Evolutionary conservation across 1,140 invertebrate species (phyloP).

Genomic region (Cyphomyrmex costatus): DNA sequence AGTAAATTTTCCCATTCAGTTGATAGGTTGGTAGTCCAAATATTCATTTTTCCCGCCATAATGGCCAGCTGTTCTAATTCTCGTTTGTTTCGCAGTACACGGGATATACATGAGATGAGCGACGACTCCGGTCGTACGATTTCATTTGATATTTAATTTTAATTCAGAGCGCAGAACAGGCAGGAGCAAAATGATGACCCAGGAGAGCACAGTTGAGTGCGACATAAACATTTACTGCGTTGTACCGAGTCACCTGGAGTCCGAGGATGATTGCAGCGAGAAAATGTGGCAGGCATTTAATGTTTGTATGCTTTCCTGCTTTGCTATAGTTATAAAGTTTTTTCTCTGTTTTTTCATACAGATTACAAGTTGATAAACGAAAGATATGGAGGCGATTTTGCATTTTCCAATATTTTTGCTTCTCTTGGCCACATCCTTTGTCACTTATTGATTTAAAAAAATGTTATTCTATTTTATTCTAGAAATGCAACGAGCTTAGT

Average conservation of each 20-base stretch:
- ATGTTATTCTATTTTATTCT: slow-evolving; percentile 71
- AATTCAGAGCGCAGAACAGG: not conserved
- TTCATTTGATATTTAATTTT: not conserved
- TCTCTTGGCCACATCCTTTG: not conserved
- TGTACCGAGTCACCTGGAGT: slow-evolving; percentile 76
- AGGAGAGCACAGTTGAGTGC: slow-evolving; percentile 72
- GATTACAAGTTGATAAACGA: not conserved
- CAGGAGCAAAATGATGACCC: slow-evolving; percentile 58
- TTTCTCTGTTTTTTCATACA: not conserved
- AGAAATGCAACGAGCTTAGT: slow-evolving; percentile 87
- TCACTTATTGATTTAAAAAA: slow-evolving; percentile 17
- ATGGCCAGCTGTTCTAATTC: not conserved
- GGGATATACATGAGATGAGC: not conserved
- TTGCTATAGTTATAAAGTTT: not conserved
- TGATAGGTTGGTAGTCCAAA: not conserved
- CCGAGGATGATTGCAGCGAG: slow-evolving; percentile 81
- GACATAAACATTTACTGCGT: slow-evolving; percentile 84
- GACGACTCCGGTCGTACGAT: not conserved
- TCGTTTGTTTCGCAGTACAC: not conserved
- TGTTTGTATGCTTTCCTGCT: slow-evolving; percentile 72
- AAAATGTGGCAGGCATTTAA: slow-evolving; percentile 85
- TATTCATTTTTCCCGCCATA: slow-evolving; percentile 24
- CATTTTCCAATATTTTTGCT: not conserved
- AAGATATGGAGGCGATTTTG: not conserved
- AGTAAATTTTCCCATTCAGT: not conserved